Conservation (phyloP, 2,797 vertebrate species). For the Mus spretus region DNA sequence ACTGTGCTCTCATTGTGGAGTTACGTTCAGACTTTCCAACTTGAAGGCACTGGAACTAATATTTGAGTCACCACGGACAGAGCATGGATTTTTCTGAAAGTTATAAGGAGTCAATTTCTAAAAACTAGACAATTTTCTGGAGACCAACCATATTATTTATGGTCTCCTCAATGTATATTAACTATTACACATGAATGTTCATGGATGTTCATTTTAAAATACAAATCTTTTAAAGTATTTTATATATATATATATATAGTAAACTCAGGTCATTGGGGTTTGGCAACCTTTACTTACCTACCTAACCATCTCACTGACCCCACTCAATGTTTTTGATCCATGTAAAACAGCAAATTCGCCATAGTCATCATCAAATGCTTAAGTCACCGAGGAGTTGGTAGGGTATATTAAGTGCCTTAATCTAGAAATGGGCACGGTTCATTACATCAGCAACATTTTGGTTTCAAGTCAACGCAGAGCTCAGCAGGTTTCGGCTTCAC, state of each 20-base stretch:
- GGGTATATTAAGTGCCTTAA: conserved; percentile 87
- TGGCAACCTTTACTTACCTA: background rate
- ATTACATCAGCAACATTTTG: conserved; percentile 87
- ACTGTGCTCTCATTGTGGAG: background rate
- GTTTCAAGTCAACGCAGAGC: conserved; percentile 82
- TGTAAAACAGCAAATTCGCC: conserved; percentile 85
- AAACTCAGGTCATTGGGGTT: background rate
- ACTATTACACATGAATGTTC: background rate
- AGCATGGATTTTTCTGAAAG: conserved; percentile 35
- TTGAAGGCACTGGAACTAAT: background rate
- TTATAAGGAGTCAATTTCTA: background rate
- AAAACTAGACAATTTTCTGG: background rate
- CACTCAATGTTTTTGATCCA: conserved; percentile 81
- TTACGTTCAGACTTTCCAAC: background rate
- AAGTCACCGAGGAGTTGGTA: conserved; percentile 84
- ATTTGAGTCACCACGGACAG: background rate
- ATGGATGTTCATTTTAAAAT: conserved; percentile 9
- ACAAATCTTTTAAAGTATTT: background rate
- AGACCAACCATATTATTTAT: background rate
- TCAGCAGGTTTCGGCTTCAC: conserved; percentile 84
- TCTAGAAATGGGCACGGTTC: conserved; percentile 81
- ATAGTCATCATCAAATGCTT: conserved; percentile 88
- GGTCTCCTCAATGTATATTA: background rate
- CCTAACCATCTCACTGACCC: background rate
- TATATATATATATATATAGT: too few relatives aligned